Percentiles rank a stretch among this genome's conserved stretches.
phyloP scores from a whole-genome alignment of 2,888 invertebrate species.

The Drosophila kambysellisi region DNA sequence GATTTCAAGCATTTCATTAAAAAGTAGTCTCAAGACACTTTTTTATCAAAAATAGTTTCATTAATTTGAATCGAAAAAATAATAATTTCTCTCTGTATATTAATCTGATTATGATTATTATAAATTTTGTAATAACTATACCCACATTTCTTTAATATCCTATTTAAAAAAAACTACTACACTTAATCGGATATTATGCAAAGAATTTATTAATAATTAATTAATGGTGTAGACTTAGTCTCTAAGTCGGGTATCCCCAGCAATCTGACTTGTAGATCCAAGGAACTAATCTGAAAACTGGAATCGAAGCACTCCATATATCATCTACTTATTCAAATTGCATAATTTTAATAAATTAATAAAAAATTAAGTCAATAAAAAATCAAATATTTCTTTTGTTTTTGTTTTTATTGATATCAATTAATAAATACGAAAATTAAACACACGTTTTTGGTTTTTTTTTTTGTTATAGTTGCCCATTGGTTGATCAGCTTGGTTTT shows the following conservation, averaged over 20 bases:
- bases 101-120: background rate
- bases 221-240: background rate
- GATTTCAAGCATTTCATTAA: background rate
- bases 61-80: background rate
- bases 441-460: background rate
- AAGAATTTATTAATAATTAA: background rate
- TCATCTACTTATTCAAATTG: conserved; percentile 28
- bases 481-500: background rate
- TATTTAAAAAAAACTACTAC: background rate
- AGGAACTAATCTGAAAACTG: conserved; percentile 20
- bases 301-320: conserved; percentile 2
- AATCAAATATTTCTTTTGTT: conserved; percentile 16
- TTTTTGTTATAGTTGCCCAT: conserved; percentile 2
- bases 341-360: conserved; percentile 15
- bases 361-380: background rate
- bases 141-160: background rate
- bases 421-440: background rate
- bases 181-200: conserved; percentile 3
- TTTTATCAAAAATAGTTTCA: background rate
- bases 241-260: background rate
- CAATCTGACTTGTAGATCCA: background rate
- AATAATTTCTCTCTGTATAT: background rate
- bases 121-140: background rate
- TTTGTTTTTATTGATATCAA: background rate
- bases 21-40: background rate